A percentile compares a stretch with the other conserved stretches of the same genome.
Conservation (phyloP, 2,797 vertebrate species). For the Chromobotia macracanthus region DNA sequence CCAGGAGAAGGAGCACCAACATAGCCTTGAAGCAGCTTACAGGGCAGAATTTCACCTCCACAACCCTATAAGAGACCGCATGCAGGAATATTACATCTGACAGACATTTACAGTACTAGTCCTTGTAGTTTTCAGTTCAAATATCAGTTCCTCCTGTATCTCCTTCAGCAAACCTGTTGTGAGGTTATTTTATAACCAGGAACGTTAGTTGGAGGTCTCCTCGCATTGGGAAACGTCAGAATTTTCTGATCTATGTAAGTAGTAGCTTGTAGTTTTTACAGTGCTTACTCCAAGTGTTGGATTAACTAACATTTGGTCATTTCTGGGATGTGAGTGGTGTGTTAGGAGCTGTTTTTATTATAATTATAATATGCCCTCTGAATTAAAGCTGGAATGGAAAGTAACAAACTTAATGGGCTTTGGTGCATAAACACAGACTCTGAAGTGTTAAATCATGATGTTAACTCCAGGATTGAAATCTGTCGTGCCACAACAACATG, state of each 20-base stretch:
- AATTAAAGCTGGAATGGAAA: slow-evolving; percentile 23
- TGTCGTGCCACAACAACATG: neutral
- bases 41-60: slow-evolving; percentile 60
- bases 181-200: slow-evolving; percentile 41
- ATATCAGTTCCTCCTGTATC: slow-evolving; percentile 31
- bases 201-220: slow-evolving; percentile 24
- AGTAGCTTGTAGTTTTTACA: slow-evolving; percentile 59
- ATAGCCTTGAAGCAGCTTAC: slow-evolving; percentile 56
- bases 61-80: slow-evolving; percentile 55
- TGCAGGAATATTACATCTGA: slow-evolving; percentile 64
- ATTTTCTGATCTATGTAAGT: slow-evolving; percentile 57
- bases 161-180: slow-evolving; percentile 49
- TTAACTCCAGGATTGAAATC: slow-evolving; percentile 9
- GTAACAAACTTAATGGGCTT: slow-evolving; percentile 25
- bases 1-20: slow-evolving; percentile 81
- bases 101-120: slow-evolving; percentile 6
- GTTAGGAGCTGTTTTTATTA: slow-evolving; percentile 45
- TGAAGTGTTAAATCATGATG: slow-evolving; percentile 31
- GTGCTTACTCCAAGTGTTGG: slow-evolving; percentile 52
- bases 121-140: slow-evolving; percentile 38
- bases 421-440: slow-evolving; percentile 27
- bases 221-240: slow-evolving; percentile 35
- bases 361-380: slow-evolving; percentile 42
- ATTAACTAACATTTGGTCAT: slow-evolving; percentile 28
- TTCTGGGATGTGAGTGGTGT: slow-evolving; percentile 54